Percentiles rank a stretch among this genome's conserved stretches.
These are phyloP conservation scores for Hirudinaria manillensis DNA, from an alignment of 2,888 invertebrate species.

Conservation along the genomic window DNA sequence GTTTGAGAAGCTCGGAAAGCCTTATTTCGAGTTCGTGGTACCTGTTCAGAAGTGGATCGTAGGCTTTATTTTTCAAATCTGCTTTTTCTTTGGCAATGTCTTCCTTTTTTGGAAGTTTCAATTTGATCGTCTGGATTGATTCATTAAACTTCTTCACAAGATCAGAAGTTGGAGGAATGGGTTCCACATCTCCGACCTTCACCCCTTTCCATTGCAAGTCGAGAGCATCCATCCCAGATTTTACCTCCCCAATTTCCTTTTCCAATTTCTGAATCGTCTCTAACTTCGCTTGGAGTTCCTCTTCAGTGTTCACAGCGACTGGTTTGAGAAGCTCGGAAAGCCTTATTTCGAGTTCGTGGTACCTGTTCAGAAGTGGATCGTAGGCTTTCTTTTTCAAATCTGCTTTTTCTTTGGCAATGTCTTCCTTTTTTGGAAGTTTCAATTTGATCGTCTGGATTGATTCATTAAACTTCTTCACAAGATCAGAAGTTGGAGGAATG, in stretches of 20 bases:
- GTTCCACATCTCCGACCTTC: not conserved
- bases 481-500: not conserved
- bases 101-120: conserved; percentile 13
- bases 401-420: not conserved
- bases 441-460: not conserved
- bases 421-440: conserved; percentile 13
- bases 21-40: not conserved
- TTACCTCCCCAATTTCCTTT: conserved; percentile 13
- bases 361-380: not conserved
- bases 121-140: not conserved
- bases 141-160: not conserved
- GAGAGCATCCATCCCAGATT: not conserved
- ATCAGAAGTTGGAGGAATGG: not conserved
- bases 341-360: not conserved
- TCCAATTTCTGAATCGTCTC: not conserved
- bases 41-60: conserved; percentile 3
- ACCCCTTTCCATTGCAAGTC: conserved; percentile 16
- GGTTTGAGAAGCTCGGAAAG: not conserved
- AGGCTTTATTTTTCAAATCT: not conserved
- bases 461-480: not conserved
- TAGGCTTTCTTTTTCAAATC: not conserved
- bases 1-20: not conserved
- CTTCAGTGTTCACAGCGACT: not conserved
- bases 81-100: conserved; percentile 7
- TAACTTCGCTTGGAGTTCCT: not conserved